Base-by-base conservation (phyloP, 2,888 invertebrate species). In the Meganola albula region DNA sequence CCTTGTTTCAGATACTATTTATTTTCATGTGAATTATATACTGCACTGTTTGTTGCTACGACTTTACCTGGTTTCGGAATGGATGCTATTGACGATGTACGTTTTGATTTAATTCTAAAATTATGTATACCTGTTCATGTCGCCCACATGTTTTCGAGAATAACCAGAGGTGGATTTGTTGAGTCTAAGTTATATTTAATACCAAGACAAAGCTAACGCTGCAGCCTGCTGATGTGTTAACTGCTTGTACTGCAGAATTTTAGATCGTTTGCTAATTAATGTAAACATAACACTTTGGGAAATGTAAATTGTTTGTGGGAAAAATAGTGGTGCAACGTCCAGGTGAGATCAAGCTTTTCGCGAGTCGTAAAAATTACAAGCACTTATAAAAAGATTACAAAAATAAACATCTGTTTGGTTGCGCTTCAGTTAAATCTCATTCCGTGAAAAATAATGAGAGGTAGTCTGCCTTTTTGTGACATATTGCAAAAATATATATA, bases 21-120 rank as follows among this genome's bases (percentile, higher is more conserved):
- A 70, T 72, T 66, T 63, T 63, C 59, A 58, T 56, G 53, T 57
- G 58, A 68, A 64, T 66, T 70, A 72, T 72, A 61, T 73, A 70
- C 64, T 65, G 53, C 51, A 50, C 26, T 63, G 66, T 63, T 63
- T 60, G 62, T 55, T 54, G 51, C 42, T 53, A 40, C 43, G 47
- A 42, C 31, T 43, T 38, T 67, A 65, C 66, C 60, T 66, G 60
- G 36, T 42, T 48, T 22, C 31, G 25, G 44, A 53, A 57, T 51
- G 41, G 49, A 59, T 62, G 48, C 38, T 41, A 24, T 36, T 44
- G 66, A 53, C 51, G 63, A 65, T 49, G 51, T 45, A 60, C 53
- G 31, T 53, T 64, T 64, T 61, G 57, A 65, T 64, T 58, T 62
- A 53, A 48, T 37, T 42, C 35, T 42, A 31, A 34, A 38, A 30